These are phyloP conservation scores for Merops nubicus DNA, from an alignment of 2,113 vertebrate genomes.

Conservation along the genomic window DNA sequence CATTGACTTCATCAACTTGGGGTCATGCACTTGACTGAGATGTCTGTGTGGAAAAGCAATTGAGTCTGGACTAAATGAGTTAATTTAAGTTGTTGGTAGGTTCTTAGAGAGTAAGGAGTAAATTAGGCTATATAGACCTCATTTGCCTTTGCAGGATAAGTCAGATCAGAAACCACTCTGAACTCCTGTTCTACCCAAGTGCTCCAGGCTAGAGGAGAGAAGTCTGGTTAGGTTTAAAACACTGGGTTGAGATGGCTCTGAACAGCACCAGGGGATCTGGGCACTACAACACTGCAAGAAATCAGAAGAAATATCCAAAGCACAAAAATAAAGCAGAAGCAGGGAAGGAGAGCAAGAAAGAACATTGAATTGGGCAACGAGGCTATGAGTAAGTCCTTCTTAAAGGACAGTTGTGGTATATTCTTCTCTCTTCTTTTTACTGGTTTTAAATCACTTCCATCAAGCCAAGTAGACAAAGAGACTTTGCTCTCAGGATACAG, in stretches of 20 bases:
- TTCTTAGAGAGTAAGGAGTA: neutral
- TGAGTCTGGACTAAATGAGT: neutral
- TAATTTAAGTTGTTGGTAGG: neutral
- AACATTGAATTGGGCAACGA: neutral
- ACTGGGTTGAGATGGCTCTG: neutral
- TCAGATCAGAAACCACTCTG: neutral
- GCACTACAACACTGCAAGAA: neutral
- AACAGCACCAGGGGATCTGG: neutral
- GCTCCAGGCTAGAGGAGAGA: neutral
- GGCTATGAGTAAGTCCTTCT: neutral
- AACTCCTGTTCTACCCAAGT: rapidly evolving
- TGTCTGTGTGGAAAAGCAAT: rapidly evolving
- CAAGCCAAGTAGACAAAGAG: neutral
- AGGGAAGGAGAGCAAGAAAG: neutral
- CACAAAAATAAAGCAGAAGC: neutral
- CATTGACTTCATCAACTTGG: neutral
- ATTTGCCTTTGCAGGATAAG: neutral
- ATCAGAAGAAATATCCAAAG: neutral
- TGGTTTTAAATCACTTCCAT: neutral
- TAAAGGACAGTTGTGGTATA: neutral
- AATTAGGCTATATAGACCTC: neutral
- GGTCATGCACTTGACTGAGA: neutral
- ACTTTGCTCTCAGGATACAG: slow-evolving; percentile 9
- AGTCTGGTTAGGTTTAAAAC: neutral
- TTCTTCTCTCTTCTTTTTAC: neutral